Percentiles rank a stretch among this genome's conserved stretches.
phyloP scores from a whole-genome alignment of 2,113 vertebrate genomes.

The Phylloscopus whistleri region DNA sequence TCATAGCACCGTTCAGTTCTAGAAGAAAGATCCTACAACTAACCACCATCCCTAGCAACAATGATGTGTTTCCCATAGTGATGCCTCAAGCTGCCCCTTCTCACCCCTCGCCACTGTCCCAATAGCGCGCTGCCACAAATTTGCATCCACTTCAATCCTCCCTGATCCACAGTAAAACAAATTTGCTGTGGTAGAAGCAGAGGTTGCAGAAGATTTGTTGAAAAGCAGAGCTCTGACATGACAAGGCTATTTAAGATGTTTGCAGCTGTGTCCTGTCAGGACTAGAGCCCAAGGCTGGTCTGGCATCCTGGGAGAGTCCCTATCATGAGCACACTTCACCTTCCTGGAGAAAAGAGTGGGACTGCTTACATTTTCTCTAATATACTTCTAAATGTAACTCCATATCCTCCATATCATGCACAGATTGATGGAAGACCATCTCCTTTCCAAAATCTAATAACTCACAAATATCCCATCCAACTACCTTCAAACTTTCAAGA shows the following conservation, averaged over 20 bases:
- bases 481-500: constrained; percentile 14
- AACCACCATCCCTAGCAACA: neutral
- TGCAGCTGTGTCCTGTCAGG: neutral
- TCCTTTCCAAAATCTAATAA: neutral
- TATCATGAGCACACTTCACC: neutral
- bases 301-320: neutral
- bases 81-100: neutral
- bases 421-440: neutral
- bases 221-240: neutral
- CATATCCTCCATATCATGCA: neutral
- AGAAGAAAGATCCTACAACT: neutral
- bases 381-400: neutral
- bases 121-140: neutral
- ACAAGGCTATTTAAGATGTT: neutral
- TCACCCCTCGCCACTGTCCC: neutral
- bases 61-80: neutral
- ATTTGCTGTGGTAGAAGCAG: neutral
- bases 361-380: neutral
- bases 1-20: neutral
- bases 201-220: neutral
- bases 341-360: neutral
- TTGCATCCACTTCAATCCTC: neutral
- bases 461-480: neutral
- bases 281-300: neutral
- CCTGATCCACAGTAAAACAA: neutral